Conservation (phyloP, 1,140 invertebrate genomes). For the Micrasema longulum region DNA sequence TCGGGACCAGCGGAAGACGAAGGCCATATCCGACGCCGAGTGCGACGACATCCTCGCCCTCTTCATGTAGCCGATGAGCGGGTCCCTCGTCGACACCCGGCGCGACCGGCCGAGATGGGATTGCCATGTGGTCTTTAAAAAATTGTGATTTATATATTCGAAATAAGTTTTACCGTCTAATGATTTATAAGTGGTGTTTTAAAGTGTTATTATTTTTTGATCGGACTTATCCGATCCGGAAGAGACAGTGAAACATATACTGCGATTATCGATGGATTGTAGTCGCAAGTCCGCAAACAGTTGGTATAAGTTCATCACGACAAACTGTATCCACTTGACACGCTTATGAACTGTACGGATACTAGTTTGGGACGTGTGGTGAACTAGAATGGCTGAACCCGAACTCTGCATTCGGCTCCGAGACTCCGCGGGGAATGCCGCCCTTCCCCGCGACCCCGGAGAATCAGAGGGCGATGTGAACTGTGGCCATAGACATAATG, state of each 20-base stretch:
- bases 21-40: slow-evolving; percentile 53
- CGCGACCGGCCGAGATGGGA: slow-evolving; percentile 17
- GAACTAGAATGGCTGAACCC: slow-evolving; percentile 46
- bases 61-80: slow-evolving; percentile 49
- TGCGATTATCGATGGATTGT: slow-evolving; percentile 48
- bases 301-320: not conserved
- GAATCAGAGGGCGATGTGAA: slow-evolving; percentile 24
- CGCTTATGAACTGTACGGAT: not conserved
- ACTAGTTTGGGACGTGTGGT: not conserved
- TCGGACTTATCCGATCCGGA: slow-evolving; percentile 41
- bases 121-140: slow-evolving; percentile 43
- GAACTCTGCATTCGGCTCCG: slow-evolving; percentile 22
- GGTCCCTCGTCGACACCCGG: not conserved
- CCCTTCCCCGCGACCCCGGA: not conserved
- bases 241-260: slow-evolving; percentile 45
- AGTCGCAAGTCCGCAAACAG: not conserved
- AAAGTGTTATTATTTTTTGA: slow-evolving; percentile 29
- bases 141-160: slow-evolving; percentile 48
- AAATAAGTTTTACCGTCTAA: slow-evolving; percentile 42
- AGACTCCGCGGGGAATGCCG: not conserved
- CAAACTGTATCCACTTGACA: not conserved
- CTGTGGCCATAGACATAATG: slow-evolving; percentile 53
- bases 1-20: slow-evolving; percentile 59
- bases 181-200: slow-evolving; percentile 38
- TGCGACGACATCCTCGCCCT: slow-evolving; percentile 55